These are phyloP conservation scores for Lagopus muta DNA, from an alignment of 2,113 vertebrate genomes.

Conservation along the genomic window DNA sequence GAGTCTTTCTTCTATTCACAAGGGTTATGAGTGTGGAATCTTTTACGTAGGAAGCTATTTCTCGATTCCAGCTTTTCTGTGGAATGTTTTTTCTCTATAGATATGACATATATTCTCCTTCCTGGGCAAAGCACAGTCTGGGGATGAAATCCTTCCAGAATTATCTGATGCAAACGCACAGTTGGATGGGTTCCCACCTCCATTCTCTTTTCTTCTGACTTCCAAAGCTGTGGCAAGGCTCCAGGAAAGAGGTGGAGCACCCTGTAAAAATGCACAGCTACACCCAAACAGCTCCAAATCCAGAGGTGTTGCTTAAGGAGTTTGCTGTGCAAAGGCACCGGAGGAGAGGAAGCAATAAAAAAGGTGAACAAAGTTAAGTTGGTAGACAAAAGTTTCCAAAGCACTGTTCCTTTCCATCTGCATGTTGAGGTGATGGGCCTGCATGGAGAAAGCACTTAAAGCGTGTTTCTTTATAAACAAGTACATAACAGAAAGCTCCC, in stretches of 20 bases:
- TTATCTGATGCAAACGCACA: neutral
- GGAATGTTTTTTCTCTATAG: neutral
- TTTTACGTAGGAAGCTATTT: neutral
- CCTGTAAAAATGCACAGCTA: neutral
- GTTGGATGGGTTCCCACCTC: constrained; percentile 20
- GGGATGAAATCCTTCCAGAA: neutral
- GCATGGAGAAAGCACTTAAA: neutral
- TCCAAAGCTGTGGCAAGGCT: neutral
- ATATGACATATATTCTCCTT: neutral
- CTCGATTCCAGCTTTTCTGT: neutral
- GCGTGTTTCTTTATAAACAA: neutral
- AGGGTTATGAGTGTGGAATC: neutral
- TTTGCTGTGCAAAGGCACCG: neutral
- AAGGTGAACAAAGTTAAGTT: neutral
- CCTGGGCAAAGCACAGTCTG: neutral
- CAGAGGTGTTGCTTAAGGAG: neutral
- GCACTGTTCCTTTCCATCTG: neutral
- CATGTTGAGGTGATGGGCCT: neutral
- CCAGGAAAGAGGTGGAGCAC: neutral
- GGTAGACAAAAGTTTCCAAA: neutral
- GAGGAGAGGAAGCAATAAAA: neutral
- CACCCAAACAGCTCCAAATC: neutral
- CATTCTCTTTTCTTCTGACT: neutral
- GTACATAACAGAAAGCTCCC: neutral
- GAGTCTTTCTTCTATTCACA: neutral